Percentiles rank a stretch among this genome's conserved stretches.
Conservation (phyloP, 2,888 invertebrate species). For the Julus scanicus region DNA sequence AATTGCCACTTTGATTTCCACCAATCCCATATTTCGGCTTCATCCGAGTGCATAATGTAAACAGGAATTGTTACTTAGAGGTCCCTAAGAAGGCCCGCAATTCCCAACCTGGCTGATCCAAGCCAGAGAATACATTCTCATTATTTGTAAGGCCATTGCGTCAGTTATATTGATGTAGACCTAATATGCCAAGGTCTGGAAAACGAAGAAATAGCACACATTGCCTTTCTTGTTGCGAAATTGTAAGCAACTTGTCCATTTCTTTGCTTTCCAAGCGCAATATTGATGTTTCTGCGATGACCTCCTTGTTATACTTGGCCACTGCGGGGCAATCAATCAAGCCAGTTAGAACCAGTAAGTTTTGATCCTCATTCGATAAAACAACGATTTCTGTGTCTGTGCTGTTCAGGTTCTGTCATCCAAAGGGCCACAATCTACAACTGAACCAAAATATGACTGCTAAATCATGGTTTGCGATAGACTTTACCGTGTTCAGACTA, state of each 20-base stretch:
- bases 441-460: neutral
- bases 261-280: neutral
- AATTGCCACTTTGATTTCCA: conserved; percentile 4
- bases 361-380: neutral
- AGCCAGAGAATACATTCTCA: neutral
- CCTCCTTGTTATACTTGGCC: neutral
- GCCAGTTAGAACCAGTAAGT: neutral
- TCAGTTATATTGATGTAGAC: too few species aligned
- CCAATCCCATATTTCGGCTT: neutral
- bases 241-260: neutral
- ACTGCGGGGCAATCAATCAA: conserved; percentile 34
- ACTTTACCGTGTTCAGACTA: neutral
- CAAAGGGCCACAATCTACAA: neutral
- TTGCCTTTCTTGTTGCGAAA: too few species aligned
- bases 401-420: neutral
- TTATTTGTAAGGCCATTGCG: neutral
- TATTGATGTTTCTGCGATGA: neutral
- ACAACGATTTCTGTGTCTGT: neutral
- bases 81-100: neutral
- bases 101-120: neutral
- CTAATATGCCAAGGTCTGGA: neutral
- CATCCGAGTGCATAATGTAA: neutral
- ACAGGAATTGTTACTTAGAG: conserved; percentile 11
- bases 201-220: too few species aligned
- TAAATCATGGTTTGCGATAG: neutral